Percentiles rank a stretch among this genome's conserved stretches.
These are phyloP conservation scores for Brachionus rubens DNA, from an alignment of 1,140 invertebrate genomes.

Conservation along the genomic window DNA sequence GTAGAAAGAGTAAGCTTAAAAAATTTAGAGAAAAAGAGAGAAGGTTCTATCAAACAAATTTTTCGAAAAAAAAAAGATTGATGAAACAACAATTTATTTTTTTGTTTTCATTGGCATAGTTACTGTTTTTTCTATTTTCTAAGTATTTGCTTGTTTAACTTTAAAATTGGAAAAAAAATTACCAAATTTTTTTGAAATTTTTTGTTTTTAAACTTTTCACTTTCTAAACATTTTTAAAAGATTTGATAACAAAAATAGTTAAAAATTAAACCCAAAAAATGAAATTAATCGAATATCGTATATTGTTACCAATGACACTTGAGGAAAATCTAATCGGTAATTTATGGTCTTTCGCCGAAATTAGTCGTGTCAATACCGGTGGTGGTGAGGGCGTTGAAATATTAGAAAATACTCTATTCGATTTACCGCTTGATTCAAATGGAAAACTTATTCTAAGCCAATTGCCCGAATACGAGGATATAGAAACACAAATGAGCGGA, in stretches of 20 bases:
- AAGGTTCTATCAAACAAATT: background rate
- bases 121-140: constrained; percentile 25
- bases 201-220: background rate
- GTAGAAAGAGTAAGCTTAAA: background rate
- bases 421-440: constrained; percentile 75
- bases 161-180: background rate
- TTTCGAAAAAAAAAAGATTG: background rate
- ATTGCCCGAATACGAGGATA: constrained; percentile 41
- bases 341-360: constrained; percentile 94
- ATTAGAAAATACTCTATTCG: constrained; percentile 57
- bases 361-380: constrained; percentile 98
- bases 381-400: constrained; percentile 99
- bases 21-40: background rate
- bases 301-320: constrained; percentile 40
- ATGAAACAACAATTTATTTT: background rate
- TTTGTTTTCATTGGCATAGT: constrained; percentile 18
- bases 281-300: constrained; percentile 46
- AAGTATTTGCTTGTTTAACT: background rate
- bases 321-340: constrained; percentile 93
- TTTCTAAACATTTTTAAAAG: background rate
- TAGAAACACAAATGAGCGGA: background rate
- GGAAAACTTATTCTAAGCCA: background rate
- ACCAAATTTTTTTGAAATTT: background rate
- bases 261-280: constrained; percentile 3
- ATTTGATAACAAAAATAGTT: background rate